Percentiles rank a stretch among this genome's conserved stretches.
Evolutionary conservation across 2,113 vertebrate genomes (phyloP).

Genomic region (Indri indri): DNA sequence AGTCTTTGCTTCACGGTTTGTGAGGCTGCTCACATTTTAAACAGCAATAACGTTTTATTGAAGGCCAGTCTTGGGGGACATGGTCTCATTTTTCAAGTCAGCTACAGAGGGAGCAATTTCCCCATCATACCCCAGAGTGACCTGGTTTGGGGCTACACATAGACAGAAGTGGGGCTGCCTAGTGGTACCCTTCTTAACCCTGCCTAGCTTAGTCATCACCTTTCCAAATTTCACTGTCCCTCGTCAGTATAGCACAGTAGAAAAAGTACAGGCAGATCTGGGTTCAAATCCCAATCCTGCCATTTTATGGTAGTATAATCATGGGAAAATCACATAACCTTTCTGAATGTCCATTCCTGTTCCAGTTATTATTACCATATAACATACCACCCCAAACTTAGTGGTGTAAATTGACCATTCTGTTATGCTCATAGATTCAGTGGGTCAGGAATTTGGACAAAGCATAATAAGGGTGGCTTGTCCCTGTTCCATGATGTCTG

Average conservation of each 20-base stretch:
- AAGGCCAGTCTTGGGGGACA: background rate
- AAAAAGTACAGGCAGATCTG: background rate
- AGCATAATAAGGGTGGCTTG: background rate
- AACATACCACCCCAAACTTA: background rate
- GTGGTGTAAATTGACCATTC: background rate
- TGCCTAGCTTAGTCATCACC: background rate
- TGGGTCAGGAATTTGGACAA: background rate
- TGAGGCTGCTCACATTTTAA: slow-evolving; percentile 47
- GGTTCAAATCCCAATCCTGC: background rate
- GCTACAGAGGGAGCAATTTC: background rate
- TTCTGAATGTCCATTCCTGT: background rate
- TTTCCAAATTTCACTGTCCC: background rate
- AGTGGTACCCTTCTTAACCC: too few species aligned
- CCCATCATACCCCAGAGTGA: background rate
- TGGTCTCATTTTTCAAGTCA: background rate
- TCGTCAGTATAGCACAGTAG: background rate
- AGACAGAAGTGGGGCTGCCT: background rate
- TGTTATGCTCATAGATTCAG: background rate
- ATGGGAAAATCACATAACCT: background rate
- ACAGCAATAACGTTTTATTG: slow-evolving; percentile 21
- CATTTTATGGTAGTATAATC: background rate
- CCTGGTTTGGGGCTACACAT: background rate
- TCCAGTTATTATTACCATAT: background rate
- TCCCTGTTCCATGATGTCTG: background rate
- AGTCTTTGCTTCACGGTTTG: slow-evolving; percentile 37